Evolutionary conservation across 2,888 invertebrate species (phyloP).

Genomic region (Clostera curtula): DNA sequence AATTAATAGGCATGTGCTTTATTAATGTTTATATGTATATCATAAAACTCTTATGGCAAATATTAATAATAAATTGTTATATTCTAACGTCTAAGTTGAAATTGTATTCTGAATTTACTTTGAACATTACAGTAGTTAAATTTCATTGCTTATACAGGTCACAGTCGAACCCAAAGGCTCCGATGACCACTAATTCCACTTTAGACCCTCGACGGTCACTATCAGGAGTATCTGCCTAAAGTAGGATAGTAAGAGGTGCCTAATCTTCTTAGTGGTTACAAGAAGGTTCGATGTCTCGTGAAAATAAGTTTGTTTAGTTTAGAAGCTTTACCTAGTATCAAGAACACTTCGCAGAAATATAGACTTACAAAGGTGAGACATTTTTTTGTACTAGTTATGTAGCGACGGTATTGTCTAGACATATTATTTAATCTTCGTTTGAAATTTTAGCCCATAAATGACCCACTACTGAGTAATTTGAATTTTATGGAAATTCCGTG

Average conservation of each 20-base stretch:
- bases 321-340: constrained; percentile 6
- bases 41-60: too few relatives aligned
- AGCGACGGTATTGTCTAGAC: too few relatives aligned
- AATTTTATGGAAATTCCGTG: too few relatives aligned
- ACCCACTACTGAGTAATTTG: too few relatives aligned
- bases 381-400: constrained; percentile 8
- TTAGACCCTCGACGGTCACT: constrained; percentile 35
- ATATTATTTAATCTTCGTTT: constrained; percentile 6
- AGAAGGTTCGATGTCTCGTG: constrained; percentile 48
- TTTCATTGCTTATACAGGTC: constrained; percentile 14
- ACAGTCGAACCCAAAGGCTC: constrained; percentile 24
- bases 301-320: constrained; percentile 45
- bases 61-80: background rate
- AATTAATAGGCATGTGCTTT: too few relatives aligned
- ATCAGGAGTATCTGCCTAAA: constrained; percentile 32
- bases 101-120: too few relatives aligned
- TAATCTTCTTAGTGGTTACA: constrained; percentile 50
- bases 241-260: constrained; percentile 43
- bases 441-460: too few relatives aligned
- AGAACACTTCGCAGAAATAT: too few relatives aligned
- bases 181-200: constrained; percentile 33
- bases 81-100: background rate
- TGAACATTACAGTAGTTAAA: constrained; percentile 16
- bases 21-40: too few relatives aligned
- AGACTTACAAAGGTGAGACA: constrained; percentile 13